phyloP scores from a whole-genome alignment of 1,140 invertebrate species.

The Phymastichus coffea region DNA sequence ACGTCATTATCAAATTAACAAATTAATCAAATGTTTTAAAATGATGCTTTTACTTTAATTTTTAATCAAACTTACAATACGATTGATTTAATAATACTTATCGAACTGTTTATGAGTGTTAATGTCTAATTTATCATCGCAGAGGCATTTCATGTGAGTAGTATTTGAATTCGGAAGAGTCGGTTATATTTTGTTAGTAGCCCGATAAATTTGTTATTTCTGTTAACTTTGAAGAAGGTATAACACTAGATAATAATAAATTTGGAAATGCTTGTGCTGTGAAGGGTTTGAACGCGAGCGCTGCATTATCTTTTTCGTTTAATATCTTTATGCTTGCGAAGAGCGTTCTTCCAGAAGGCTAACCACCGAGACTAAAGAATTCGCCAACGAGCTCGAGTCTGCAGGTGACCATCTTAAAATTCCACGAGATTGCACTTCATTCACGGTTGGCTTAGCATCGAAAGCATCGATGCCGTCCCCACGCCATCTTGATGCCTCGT shows the following conservation, averaged over 20 bases:
- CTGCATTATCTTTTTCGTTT: background rate
- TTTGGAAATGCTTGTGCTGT: background rate
- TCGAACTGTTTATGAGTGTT: too few species aligned
- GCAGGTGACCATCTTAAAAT: constrained; percentile 47
- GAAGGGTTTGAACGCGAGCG: background rate
- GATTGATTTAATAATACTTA: too few species aligned
- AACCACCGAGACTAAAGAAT: constrained; percentile 23
- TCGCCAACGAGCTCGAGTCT: constrained; percentile 25
- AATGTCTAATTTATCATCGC: too few species aligned
- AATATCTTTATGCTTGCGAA: constrained; percentile 8
- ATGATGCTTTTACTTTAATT: too few species aligned
- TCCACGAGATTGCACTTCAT: constrained; percentile 48
- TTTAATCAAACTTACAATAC: too few species aligned
- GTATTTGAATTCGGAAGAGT: too few species aligned
- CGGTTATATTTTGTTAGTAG: too few species aligned
- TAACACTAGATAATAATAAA: constrained; percentile 10
- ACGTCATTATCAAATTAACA: too few species aligned
- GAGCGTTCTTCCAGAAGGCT: constrained; percentile 46
- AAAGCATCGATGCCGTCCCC: constrained; percentile 33
- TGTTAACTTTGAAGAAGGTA: background rate
- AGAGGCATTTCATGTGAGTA: too few species aligned
- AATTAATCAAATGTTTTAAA: too few species aligned
- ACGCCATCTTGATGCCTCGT: constrained; percentile 14
- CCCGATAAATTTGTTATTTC: background rate
- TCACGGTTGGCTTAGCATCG: constrained; percentile 44